Conservation (phyloP, 92 coral and sea anemone species). For the Montipora capitata region DNA sequence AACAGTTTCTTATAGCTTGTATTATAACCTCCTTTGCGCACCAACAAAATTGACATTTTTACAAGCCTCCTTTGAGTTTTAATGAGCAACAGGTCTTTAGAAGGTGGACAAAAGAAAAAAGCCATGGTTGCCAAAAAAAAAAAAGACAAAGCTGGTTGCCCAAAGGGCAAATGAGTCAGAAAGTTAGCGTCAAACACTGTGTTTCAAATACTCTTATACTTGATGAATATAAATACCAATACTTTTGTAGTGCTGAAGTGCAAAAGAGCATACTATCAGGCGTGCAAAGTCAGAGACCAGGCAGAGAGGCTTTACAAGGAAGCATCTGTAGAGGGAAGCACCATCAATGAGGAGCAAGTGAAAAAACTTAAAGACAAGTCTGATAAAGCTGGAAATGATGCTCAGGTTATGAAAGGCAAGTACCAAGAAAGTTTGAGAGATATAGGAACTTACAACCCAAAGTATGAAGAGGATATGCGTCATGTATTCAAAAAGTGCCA, state of each 20-base stretch:
- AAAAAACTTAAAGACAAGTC: slow-evolving; percentile 87
- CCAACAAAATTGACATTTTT: too few species aligned
- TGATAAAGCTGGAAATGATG: slow-evolving; percentile 75
- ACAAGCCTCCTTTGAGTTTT: too few species aligned
- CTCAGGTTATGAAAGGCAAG: slow-evolving; percentile 56
- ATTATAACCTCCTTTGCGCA: too few species aligned
- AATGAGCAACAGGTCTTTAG: too few species aligned
- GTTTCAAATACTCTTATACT: too few species aligned
- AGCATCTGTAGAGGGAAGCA: slow-evolving; percentile 57
- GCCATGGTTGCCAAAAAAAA: too few species aligned
- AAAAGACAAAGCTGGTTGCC: too few species aligned
- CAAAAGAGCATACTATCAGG: slow-evolving; percentile 87
- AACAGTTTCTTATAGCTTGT: too few species aligned
- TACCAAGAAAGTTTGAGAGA: slow-evolving; percentile 90
- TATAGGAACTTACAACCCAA: slow-evolving; percentile 84
- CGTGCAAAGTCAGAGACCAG: slow-evolving; percentile 86
- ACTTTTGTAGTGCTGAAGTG: slow-evolving; percentile 71
- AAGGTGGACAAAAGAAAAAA: too few species aligned
- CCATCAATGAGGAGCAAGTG: slow-evolving; percentile 84
- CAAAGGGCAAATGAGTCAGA: too few species aligned
- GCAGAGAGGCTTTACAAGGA: slow-evolving; percentile 80
- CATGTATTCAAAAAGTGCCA: slow-evolving; percentile 86
- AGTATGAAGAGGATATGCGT: slow-evolving; percentile 94
- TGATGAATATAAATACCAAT: too few species aligned
- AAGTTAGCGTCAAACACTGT: too few species aligned